Evolutionary conservation across 2,888 invertebrate genomes (phyloP).

Genomic region (Dolichopus griseipennis): DNA sequence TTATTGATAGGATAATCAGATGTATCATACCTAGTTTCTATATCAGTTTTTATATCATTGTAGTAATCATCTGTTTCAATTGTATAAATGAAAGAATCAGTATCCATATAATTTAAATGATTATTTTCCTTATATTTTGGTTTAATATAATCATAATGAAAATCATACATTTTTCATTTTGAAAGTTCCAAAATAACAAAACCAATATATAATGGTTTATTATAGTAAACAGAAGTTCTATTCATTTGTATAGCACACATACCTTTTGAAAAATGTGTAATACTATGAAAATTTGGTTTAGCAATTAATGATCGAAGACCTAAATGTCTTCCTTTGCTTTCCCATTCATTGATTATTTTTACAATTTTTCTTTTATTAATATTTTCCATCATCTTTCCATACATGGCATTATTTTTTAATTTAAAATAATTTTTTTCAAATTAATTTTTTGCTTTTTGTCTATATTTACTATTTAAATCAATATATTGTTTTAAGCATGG

Average conservation of each 20-base stretch:
- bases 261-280: slow-evolving; percentile 31
- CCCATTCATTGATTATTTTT: slow-evolving; percentile 37
- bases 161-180: too few species aligned
- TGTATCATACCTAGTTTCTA: too few species aligned
- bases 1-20: too few species aligned
- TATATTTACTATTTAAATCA: slow-evolving; percentile 17
- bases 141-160: too few species aligned
- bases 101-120: too few species aligned
- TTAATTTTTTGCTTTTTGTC: slow-evolving; percentile 6
- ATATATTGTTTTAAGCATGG: slow-evolving; percentile 30
- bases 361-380: slow-evolving; percentile 27
- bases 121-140: too few species aligned
- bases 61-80: too few species aligned
- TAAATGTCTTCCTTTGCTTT: slow-evolving; percentile 26
- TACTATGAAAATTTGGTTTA: slow-evolving; percentile 31
- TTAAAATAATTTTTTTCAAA: slow-evolving; percentile 13
- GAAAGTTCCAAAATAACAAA: slow-evolving; percentile 27
- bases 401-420: slow-evolving; percentile 4
- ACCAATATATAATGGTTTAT: slow-evolving; percentile 40
- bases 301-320: slow-evolving; percentile 28
- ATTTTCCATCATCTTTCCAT: slow-evolving; percentile 18
- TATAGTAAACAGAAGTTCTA: slow-evolving; percentile 26
- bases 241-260: slow-evolving; percentile 34
- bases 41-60: too few species aligned
- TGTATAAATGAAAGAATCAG: too few species aligned